Base-by-base conservation (phyloP, 2,888 invertebrate genomes). In the Xiphydria camelus region DNA sequence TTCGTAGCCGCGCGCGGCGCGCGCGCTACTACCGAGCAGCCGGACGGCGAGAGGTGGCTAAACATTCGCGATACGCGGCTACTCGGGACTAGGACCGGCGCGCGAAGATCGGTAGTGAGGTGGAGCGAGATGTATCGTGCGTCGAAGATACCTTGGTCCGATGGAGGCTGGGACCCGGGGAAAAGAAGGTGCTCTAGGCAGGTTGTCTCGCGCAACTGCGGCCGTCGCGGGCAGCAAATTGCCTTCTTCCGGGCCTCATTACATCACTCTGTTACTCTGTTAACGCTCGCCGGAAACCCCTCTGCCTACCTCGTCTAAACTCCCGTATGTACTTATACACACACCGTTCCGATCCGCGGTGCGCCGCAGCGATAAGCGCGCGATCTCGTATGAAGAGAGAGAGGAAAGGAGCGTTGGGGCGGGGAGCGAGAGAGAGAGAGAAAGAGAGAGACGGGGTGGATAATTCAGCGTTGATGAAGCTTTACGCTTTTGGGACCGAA, bases 251-350 rank as follows among this genome's bases (percentile, higher is more conserved):
- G 75, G 75, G 74, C 74, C 74, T 75, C 75, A 74, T 75, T 75
- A 75, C 75, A 75, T 75, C 75, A 75, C 74, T 74, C 74, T 73
- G 74, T 74, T 75, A 74, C 74, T 75, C 73, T 71, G 74, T 75
- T 75, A 75, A 75, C 73, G 69, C 73, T 75, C 71, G 69, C 72
- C 75, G 74, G 74, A 75, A 75, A 71, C 74, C 72, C 73, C 70
- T 67, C 70, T 64, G 70, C 66, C 62, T 70, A 67, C 68, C 72
- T 70, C 70, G 61, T 71, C 71, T 68, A 67, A 68, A 60, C 67
- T 68, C 59, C 50, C 58, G 53, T 32, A 12, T 31, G 18, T 19
- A 5, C 20, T 10, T 18, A 53, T 55, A 61, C 60, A 58, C 61
- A 61, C 49, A 60, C 59, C 53, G 55, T 61, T 66, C 59, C 58